These are phyloP conservation scores for Teinopalpus imperialis DNA, from an alignment of 2,888 invertebrate species.

Conservation along the genomic window DNA sequence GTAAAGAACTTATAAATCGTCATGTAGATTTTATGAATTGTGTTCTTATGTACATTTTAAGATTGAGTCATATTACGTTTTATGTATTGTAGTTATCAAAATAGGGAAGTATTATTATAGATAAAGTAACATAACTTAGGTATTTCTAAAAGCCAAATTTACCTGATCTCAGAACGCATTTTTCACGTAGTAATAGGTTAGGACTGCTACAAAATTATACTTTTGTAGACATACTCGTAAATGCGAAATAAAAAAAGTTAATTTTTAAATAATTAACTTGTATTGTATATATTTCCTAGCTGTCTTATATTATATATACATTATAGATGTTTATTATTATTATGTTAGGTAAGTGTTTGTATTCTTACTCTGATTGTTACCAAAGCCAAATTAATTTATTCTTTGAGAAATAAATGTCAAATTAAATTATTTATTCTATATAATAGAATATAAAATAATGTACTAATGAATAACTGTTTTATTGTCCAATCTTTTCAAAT, in stretches of 20 bases:
- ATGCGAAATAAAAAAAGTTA: not conserved
- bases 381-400: conserved; percentile 46
- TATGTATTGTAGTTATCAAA: too few species aligned
- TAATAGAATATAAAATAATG: not conserved
- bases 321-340: not conserved
- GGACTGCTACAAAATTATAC: too few species aligned
- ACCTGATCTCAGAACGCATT: conserved; percentile 24
- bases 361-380: conserved; percentile 36
- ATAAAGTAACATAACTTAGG: too few species aligned
- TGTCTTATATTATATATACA: not conserved
- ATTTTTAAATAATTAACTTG: too few species aligned
- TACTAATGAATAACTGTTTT: not conserved
- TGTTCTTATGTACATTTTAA: too few species aligned
- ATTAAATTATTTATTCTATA: not conserved
- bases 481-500: too few species aligned
- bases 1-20: too few species aligned
- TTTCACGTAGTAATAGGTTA: not conserved
- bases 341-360: conserved; percentile 16
- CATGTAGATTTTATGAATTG: too few species aligned
- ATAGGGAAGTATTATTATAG: too few species aligned
- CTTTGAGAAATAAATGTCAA: conserved; percentile 3
- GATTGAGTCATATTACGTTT: too few species aligned
- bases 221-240: too few species aligned
- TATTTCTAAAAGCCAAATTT: conserved; percentile 11
- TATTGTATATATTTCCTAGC: conserved; percentile 2